Base-by-base conservation (phyloP, 2,888 invertebrate species). In the Timema cristinae region DNA sequence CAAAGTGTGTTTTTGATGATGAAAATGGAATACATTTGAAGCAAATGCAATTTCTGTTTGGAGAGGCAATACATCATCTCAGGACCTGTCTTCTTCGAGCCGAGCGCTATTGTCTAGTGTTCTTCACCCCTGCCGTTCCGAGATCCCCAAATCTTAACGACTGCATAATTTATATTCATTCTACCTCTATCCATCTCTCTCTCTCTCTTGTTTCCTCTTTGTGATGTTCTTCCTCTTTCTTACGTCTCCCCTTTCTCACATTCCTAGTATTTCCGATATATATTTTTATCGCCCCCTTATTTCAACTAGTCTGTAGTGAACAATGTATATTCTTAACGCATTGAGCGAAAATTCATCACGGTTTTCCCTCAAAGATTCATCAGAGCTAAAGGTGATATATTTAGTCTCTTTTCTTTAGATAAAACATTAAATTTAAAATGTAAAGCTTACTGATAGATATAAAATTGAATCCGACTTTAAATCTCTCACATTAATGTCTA, bases 1-100 rank as follows among this genome's bases (percentile, higher is more conserved):
- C 63, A 13, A 63, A 63, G 63, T 63, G 63, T 63, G 63, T 63
- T 63, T 63, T 63, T 63, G 63, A 63, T 63, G 63, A 63, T 63
- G 63, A 63, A 63, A 63, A 63, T 63, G 63, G 63, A 63, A 63
- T 63, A 63, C 63, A 63, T 63, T 63, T 63, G 63, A 63, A 63
- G 63, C 63, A 63, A 63, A 63, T 63, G 63, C 63, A 63, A 63
- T 63, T 63, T 63, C 63, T 63, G 63, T 48, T 32, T 13, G 63
- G 63, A n/a, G 63, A 32, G 63, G 63, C 63, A 48, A 48, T 63
- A 32, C 48, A 63, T 63, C 63, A 63, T 63, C 47, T 32, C 5
- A 10, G 11, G 47, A 10, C 11, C 63, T 48, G 48, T 48, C 63
- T 63, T 15, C 63, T 63, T 32, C 63, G 47, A 5, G 32, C 16